Evolutionary conservation across 1,140 invertebrate genomes (phyloP).

Genomic region (Drosophila elegans): DNA sequence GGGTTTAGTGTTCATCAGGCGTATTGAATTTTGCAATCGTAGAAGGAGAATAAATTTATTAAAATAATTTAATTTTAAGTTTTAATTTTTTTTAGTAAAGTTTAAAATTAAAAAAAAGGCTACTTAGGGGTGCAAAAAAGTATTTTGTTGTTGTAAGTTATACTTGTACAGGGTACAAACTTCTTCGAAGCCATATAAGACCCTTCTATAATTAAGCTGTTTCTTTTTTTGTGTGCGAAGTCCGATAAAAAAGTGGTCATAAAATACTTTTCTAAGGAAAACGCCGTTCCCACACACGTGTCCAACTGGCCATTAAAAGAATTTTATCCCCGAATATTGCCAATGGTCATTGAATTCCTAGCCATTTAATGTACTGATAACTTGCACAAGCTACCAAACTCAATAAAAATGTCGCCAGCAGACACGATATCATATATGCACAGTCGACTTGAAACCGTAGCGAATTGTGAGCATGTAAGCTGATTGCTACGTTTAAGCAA

Average conservation of each 20-base stretch:
- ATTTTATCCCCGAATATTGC: constrained; percentile 24
- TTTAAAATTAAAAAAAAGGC: too few relatives aligned
- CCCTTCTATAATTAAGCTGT: neutral
- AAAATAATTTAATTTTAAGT: neutral
- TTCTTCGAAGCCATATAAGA: neutral
- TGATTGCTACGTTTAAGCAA: constrained; percentile 52
- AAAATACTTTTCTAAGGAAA: constrained; percentile 20
- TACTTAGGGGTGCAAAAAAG: neutral
- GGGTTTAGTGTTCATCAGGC: neutral
- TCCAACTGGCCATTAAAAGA: constrained; percentile 19
- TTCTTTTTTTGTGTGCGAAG: constrained; percentile 3
- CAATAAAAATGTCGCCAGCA: constrained; percentile 9
- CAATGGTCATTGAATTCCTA: constrained; percentile 34
- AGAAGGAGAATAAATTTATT: neutral
- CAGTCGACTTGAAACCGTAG: neutral
- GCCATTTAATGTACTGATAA: constrained; percentile 13
- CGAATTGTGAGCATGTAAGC: constrained; percentile 45
- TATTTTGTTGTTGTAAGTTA: neutral
- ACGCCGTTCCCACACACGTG: constrained; percentile 15
- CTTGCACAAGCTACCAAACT: constrained; percentile 1
- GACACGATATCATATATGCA: neutral
- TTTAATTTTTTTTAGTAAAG: neutral
- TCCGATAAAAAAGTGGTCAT: constrained; percentile 19
- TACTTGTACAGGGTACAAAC: constrained; percentile 3
- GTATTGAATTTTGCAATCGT: neutral